Percentiles rank a stretch among this genome's conserved stretches.
Conservation (phyloP, 2,113 vertebrate genomes). For the Archilochus colubris region DNA sequence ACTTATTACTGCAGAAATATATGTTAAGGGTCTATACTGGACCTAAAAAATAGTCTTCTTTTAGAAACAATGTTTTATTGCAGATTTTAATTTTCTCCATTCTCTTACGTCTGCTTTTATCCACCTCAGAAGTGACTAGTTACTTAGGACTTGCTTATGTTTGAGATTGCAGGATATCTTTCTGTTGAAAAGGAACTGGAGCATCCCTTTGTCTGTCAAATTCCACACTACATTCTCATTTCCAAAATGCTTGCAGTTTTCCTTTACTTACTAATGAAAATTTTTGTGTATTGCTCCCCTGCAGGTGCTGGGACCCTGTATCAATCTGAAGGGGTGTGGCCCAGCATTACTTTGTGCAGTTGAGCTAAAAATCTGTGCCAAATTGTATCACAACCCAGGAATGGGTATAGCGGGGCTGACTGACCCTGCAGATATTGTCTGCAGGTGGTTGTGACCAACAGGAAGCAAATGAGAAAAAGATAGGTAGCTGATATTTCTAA, state of each 20-base stretch:
- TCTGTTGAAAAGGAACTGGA: neutral
- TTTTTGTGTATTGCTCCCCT: neutral
- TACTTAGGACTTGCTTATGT: neutral
- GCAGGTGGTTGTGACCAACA: neutral
- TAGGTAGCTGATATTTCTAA: neutral
- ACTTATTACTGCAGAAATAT: neutral
- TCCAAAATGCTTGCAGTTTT: neutral
- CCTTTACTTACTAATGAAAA: neutral
- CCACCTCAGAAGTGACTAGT: neutral
- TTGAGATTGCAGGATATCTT: neutral
- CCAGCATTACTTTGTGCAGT: neutral
- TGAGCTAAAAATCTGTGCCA: neutral
- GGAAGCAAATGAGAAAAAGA: conserved; percentile 3
- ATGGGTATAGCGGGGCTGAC: neutral
- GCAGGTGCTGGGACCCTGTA: neutral
- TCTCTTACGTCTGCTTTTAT: neutral
- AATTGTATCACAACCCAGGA: neutral
- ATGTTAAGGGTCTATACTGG: neutral
- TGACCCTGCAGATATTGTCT: neutral
- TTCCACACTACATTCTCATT: neutral
- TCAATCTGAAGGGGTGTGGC: neutral
- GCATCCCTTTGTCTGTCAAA: neutral
- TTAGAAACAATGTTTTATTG: neutral
- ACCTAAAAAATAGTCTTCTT: neutral
- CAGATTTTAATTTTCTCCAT: neutral